phyloP scores from a whole-genome alignment of 2,113 vertebrate species.

The Syngnathus scovelli region DNA sequence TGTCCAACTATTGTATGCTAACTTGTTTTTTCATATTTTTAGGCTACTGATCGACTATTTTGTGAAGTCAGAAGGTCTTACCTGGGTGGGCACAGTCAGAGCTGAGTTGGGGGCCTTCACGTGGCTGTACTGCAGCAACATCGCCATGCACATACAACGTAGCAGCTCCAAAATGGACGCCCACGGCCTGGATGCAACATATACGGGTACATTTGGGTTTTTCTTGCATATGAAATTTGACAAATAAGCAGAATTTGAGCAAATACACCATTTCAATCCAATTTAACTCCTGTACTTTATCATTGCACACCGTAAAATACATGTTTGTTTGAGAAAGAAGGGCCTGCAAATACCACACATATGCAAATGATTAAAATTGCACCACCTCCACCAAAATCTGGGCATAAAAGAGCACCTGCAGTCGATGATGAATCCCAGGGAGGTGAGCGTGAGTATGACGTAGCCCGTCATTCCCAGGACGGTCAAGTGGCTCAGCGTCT shows the following conservation, averaged over 20 bases:
- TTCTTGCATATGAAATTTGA: not conserved
- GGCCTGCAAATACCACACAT: not conserved
- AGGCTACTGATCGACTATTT: not conserved
- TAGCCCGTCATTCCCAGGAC: constrained; percentile 76
- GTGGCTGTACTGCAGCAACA: constrained; percentile 51
- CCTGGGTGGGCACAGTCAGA: constrained; percentile 69
- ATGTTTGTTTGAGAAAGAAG: not conserved
- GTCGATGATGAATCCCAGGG: constrained; percentile 80
- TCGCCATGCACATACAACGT: constrained; percentile 72
- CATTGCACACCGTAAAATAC: not conserved
- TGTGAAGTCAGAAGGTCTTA: constrained; percentile 49
- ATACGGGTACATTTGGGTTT: not conserved
- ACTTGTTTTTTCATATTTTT: not conserved
- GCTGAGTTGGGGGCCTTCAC: constrained; percentile 57
- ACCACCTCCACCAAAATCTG: not conserved
- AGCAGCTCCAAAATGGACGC: constrained; percentile 72
- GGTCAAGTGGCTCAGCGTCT: constrained; percentile 71
- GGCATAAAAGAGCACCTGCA: constrained; percentile 66
- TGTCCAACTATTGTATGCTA: too few species aligned
- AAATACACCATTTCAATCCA: not conserved
- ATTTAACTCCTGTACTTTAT: too few species aligned
- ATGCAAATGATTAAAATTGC: too few species aligned
- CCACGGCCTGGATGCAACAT: constrained; percentile 58
- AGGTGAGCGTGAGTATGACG: constrained; percentile 81
- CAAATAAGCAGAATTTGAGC: not conserved